Conservation (phyloP, 2,113 vertebrate species). For the Herpetotheres cachinnans region DNA sequence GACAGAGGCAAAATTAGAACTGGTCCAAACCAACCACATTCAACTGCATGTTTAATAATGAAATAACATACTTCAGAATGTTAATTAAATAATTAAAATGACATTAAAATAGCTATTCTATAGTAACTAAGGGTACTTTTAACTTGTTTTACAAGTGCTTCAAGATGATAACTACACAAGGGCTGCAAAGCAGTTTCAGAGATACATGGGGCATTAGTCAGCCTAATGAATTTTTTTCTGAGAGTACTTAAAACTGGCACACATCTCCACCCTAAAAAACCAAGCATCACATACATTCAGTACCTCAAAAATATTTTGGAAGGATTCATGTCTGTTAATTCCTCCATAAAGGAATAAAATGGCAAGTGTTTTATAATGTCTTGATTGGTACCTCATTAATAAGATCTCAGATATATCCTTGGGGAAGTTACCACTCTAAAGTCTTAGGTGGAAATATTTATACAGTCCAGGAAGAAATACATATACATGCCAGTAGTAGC, state of each 20-base stretch:
- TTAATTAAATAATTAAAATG: not conserved
- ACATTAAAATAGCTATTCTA: not conserved
- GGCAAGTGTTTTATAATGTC: not conserved
- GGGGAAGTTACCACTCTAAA: not conserved
- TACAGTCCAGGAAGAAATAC: not conserved
- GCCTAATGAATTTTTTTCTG: not conserved
- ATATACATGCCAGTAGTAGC: not conserved
- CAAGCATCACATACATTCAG: not conserved
- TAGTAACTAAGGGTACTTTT: not conserved
- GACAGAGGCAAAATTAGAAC: not conserved
- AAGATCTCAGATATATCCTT: not conserved
- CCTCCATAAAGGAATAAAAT: not conserved
- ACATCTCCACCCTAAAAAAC: not conserved
- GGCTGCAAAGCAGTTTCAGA: not conserved
- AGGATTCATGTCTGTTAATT: not conserved
- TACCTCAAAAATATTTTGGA: not conserved
- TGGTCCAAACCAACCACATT: not conserved
- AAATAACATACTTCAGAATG: not conserved
- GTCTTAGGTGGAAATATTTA: not conserved
- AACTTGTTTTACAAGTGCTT: not conserved
- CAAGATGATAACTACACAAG: not conserved
- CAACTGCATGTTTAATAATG: fast-evolving
- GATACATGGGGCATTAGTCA: not conserved
- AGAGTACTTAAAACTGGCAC: not conserved
- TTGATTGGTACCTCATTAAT: not conserved